Conservation (phyloP, 2,888 invertebrate species). For the Melanophora roralis region DNA sequence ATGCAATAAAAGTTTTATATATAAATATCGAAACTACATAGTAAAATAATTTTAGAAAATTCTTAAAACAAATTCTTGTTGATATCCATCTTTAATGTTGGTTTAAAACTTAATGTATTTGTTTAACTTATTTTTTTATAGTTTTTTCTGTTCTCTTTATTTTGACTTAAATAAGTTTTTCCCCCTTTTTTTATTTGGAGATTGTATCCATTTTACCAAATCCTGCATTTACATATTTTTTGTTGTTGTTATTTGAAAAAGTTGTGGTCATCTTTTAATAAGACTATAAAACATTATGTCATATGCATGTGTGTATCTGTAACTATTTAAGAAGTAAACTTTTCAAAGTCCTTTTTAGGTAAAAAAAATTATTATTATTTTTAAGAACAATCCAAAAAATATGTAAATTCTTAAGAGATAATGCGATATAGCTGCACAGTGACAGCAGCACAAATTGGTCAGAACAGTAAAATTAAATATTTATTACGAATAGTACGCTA, state of each 20-base stretch:
- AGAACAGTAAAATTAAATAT: constrained; percentile 4
- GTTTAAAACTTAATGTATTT: constrained; percentile 56
- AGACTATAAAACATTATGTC: constrained; percentile 16
- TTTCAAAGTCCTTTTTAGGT: constrained; percentile 10
- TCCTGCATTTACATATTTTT: neutral
- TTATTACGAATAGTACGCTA: neutral
- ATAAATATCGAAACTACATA: constrained; percentile 31
- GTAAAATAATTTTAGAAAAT: constrained; percentile 43
- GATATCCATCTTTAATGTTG: constrained; percentile 47
- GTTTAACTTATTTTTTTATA: constrained; percentile 46
- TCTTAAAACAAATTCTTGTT: constrained; percentile 10
- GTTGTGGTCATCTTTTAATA: constrained; percentile 25
- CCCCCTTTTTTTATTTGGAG: neutral
- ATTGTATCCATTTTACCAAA: constrained; percentile 4
- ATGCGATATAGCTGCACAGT: constrained; percentile 74
- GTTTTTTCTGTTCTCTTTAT: constrained; percentile 35
- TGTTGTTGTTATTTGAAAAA: neutral
- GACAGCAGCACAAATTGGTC: constrained; percentile 72
- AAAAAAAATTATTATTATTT: constrained; percentile 25
- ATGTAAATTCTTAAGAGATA: constrained; percentile 76
- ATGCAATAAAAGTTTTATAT: neutral
- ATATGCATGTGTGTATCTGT: neutral
- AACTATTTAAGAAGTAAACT: neutral
- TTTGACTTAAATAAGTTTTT: constrained; percentile 12
- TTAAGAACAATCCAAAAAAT: constrained; percentile 49